Evolutionary conservation across 2,797 vertebrate species (phyloP), one percentile per base, ranked within the genome.

Genomic region (Halcyon chelicuti): DNA sequence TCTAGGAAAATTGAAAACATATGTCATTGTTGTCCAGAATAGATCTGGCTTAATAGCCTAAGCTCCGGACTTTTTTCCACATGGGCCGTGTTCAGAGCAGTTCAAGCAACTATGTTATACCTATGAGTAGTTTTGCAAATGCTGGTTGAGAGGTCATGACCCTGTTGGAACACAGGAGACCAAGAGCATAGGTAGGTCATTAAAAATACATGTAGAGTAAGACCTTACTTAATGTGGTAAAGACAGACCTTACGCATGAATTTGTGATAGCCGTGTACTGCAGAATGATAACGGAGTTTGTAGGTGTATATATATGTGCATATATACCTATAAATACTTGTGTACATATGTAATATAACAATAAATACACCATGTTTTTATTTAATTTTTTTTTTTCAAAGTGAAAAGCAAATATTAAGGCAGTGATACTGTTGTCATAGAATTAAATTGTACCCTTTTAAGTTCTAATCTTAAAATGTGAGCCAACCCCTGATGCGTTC

Each of bases 1-100:
- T 84, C 93, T 86, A 71, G 66, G 92, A 84, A 94, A 96, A 95
- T 95, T 70, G 86, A 82, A 94, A 95, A 78, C 93, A 93, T 25
- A 46, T 94, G 96, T 86, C 37, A 19, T 5, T 70, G 73, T 78
- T 95, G 88, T 92, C 82, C 88, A 73, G 71, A 84, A 91, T 66
- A 73, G 73, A 90, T 66, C 47, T 78, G 62, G 42, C 68, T 78
- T 90, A 77, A 88, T 23, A 90, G 61, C 15, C 22, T 58, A 19
- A 92, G 58, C 83, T 88, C 35, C 0, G 0, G 54, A n/a, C 39
- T 88, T 87, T 78, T 89, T 90, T 86, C 65, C 62, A 55, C 46
- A 8, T 40, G 49, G 66, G 25, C 82, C 11, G 6, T 19, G 13
- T 72, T 94, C 71, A 47, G 58, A 91, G 61, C 2, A 17, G 26